Evolutionary conservation across 2,113 vertebrate species (phyloP), one percentile per base, ranked within the genome.

Genomic region (Acrocephalus arundinaceus): DNA sequence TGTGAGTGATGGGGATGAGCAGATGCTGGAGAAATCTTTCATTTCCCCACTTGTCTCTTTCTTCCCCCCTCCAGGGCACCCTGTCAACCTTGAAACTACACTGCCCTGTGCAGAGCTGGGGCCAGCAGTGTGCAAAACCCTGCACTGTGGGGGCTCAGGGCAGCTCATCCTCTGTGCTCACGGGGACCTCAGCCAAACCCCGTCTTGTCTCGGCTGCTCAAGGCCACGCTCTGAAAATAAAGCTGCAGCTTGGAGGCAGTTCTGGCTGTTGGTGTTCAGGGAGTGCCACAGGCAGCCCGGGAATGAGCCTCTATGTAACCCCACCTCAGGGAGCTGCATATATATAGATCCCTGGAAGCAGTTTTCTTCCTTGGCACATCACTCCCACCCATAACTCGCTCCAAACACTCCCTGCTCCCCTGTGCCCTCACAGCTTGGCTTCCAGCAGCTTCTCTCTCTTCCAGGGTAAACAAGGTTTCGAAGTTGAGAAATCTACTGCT

Each of bases 261-360:
- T 31, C 77, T 66, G 73, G 58, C 66, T 19, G 3, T 8, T 11
- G 52, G 19, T 91, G 74, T 45, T 33, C 54, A 77, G 92, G 90
- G 92, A 92, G 68, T 62, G 90, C 55, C 57, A 1, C 85, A 91
- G 81, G 87, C 91, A 91, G 91, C 85, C 63, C 1, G 4, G 37
- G 91, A 90, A 96, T 90, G 93, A 95, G 72, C 71, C 63, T 80
- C 37, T 23, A 2, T 70, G 82, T 85, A 88, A 94, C 91, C 81
- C 81, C 91, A 93, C 84, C 87, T 87, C 71, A 2, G 77, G 46
- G 71, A 91, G 10, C 74, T 54, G 89, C 4, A 0, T 94, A 95
- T 95, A 95, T 93, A 91, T 96, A 94, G 94, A 94, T 93, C 83
- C 45, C 66, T 91, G 93, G 87, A 91, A 91, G 72, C 49, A 83